Evolutionary conservation across 2,113 vertebrate genomes (phyloP).

Genomic region (Entomyzon cyanotis): DNA sequence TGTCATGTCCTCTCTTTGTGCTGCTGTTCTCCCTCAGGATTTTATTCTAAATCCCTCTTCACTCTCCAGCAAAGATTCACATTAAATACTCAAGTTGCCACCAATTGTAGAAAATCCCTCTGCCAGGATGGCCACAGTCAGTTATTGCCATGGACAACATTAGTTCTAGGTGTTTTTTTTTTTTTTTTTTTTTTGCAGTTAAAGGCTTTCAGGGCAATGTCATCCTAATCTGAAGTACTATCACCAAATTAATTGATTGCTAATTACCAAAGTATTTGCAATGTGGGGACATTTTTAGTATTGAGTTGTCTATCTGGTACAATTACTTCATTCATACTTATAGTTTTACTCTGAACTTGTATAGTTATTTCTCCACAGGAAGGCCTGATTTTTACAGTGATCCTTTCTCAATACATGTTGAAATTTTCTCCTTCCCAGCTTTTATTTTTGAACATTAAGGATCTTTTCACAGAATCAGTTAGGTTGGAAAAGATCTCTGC

Average conservation of each 20-base stretch:
- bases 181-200: neutral
- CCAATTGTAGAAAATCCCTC: neutral
- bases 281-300: neutral
- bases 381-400: neutral
- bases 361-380: neutral
- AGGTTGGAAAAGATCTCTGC: neutral
- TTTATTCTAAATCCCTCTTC: neutral
- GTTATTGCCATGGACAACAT: neutral
- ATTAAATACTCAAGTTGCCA: neutral
- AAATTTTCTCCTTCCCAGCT: neutral
- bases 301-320: neutral
- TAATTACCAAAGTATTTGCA: neutral
- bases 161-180: neutral
- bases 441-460: neutral
- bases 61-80: neutral
- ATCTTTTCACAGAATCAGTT: neutral
- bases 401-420: neutral
- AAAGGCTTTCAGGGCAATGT: neutral
- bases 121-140: neutral
- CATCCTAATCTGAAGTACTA: neutral
- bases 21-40: neutral
- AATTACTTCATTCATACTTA: neutral
- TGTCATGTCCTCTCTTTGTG: neutral
- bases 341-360: neutral
- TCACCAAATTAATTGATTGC: neutral